Conservation (phyloP, 2,113 vertebrate genomes). For the Phaetusa simplex region DNA sequence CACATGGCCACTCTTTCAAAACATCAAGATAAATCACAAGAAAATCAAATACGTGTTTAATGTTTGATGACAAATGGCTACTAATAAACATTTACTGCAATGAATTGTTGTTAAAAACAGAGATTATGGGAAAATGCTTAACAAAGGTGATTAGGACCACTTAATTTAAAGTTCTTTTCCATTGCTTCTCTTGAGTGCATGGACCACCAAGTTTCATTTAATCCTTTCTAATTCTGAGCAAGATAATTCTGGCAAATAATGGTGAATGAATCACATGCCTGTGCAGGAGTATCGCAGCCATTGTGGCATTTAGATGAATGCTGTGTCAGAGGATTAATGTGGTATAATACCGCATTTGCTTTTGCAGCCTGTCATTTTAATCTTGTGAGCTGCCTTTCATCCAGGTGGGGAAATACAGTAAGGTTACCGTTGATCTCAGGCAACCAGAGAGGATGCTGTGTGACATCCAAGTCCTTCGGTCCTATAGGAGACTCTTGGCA, state of each 20-base stretch:
- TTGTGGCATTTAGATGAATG: constrained; percentile 32
- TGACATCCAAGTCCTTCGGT: constrained; percentile 50
- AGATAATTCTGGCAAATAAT: constrained; percentile 61
- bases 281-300: constrained; percentile 40
- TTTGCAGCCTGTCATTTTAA: constrained; percentile 44
- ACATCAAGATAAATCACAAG: constrained; percentile 24
- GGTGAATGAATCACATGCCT: constrained; percentile 60
- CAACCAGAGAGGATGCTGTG: not conserved
- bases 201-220: constrained; percentile 58
- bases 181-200: not conserved
- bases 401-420: constrained; percentile 47
- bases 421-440: constrained; percentile 18
- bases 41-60: not conserved
- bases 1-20: constrained; percentile 18
- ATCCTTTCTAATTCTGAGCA: constrained; percentile 44
- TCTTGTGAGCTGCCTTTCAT: constrained; percentile 44
- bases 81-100: constrained; percentile 4
- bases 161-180: not conserved
- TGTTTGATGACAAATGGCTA: constrained; percentile 25
- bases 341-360: not conserved
- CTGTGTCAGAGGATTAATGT: constrained; percentile 32
- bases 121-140: not conserved
- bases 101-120: constrained; percentile 8
- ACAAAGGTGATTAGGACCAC: constrained; percentile 12
- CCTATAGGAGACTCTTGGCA: constrained; percentile 16